Conservation (phyloP, 2,797 vertebrate genomes). For the Erethizon dorsatum region DNA sequence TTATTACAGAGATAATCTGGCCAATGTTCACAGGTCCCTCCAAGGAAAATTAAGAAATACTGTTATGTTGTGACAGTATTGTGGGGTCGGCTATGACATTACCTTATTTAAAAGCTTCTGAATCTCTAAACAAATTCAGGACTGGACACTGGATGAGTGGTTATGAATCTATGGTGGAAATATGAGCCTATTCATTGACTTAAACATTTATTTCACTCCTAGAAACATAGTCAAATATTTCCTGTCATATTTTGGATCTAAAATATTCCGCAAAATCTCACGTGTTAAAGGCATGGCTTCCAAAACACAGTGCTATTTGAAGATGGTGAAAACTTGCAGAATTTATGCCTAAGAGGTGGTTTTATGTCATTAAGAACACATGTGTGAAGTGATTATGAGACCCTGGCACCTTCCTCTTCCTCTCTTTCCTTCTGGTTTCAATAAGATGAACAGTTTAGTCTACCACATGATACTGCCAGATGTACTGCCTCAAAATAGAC, state of each 20-base stretch:
- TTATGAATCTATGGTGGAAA: neutral
- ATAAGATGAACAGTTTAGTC: accelerated
- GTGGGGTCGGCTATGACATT: neutral
- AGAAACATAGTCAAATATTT: neutral
- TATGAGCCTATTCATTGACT: neutral
- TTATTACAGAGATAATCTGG: neutral
- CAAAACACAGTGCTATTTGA: no score
- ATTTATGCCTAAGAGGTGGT: no score
- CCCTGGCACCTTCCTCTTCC: neutral
- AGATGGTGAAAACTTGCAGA: neutral
- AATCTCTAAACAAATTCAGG: neutral
- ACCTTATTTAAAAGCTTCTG: neutral
- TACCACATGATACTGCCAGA: no score
- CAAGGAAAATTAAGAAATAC: neutral
- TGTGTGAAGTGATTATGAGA: no score
- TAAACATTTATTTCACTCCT: neutral
- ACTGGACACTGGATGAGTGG: neutral
- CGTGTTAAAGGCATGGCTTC: neutral
- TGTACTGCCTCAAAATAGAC: neutral
- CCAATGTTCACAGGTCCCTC: neutral
- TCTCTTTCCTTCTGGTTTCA: neutral
- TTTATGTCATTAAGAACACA: accelerated
- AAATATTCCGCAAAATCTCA: neutral
- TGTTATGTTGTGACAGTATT: neutral
- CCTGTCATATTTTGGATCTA: neutral